Percentiles rank a stretch among this genome's conserved stretches.
These are phyloP conservation scores for Cossypha caffra DNA, from an alignment of 2,797 vertebrate species.

Conservation along the genomic window DNA sequence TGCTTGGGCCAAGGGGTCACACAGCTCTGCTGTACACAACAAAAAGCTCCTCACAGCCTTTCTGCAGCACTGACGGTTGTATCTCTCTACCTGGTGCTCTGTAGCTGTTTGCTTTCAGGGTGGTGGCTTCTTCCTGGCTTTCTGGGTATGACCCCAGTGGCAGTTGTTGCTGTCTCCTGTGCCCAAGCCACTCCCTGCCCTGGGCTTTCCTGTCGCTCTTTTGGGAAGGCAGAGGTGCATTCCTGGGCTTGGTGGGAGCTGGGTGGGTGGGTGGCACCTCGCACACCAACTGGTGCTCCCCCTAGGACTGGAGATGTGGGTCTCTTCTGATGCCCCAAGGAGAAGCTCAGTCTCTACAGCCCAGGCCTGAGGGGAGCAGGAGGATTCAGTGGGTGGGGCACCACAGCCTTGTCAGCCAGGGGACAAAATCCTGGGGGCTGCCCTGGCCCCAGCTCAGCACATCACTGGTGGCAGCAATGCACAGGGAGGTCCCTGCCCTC, in stretches of 20 bases:
- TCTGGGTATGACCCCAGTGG: background rate
- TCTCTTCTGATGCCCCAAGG: background rate
- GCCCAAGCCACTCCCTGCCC: background rate
- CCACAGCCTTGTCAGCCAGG: accelerated
- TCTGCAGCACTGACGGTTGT: background rate
- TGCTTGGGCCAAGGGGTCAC: background rate
- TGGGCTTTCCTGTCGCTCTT: background rate
- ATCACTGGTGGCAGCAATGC: accelerated
- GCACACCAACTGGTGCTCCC: accelerated
- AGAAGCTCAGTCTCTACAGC: background rate
- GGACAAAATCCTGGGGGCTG: background rate
- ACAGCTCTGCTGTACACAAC: background rate
- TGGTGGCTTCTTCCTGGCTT: background rate
- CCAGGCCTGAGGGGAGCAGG: background rate
- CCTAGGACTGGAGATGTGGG: accelerated
- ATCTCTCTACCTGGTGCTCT: background rate
- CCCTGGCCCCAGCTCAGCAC: background rate
- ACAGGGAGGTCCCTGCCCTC: background rate
- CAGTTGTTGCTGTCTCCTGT: background rate
- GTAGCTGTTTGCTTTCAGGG: background rate
- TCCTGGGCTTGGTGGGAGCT: background rate
- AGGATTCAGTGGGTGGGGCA: accelerated
- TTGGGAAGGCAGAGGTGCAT: background rate
- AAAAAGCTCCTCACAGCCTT: background rate
- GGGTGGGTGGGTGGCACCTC: background rate